Evolutionary conservation across 2,113 vertebrate species (phyloP), one percentile per base, ranked within the genome.

Genomic region (Abramis brama): DNA sequence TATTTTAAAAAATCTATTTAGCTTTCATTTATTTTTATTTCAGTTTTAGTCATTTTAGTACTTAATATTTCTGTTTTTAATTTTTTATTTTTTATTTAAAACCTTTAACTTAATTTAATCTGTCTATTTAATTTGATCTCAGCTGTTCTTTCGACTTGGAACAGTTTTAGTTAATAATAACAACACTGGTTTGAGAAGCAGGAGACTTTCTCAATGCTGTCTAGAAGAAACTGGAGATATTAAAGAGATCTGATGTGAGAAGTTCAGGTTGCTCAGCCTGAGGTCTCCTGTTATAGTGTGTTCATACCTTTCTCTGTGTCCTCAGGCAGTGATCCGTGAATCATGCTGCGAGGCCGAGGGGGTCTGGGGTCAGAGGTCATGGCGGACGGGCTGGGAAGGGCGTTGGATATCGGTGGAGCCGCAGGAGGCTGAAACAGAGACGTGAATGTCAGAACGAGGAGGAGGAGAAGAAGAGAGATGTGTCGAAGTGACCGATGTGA

Each of bases 281-380:
- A 55, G 30, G 17, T 43, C 70, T 12, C 8, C 23, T 27, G 60
- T n/a, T 62, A 23, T 1, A 23, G 50, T 76, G 50, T 64, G 55
- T 60, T 39, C 27, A 4, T 90, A 94, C 94, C 94, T 94, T 92
- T 94, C 5, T 95, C 95, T 19, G 93, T 83, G 64, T 94, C 94
- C 1, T 90, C 75, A 6, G 85, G 77, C 7, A 77, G 91, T 71
- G 60, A 83, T 85, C 92, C 91, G 2, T 86, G 1, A 0, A 86
- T 89, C 71, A 91, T 83, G 86, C 90, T 92, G 64, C 66, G 93
- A 0, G 93, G 94, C 2, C 85, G 88, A 10, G 86, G 70, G 2
- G 88, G 15, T 6, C 50, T 68, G 82, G 68, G 52, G 60, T 78
- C 47, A 36, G 73, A 10, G 75, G 86, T 78, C 19, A 85, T 45